Evolutionary conservation across 2,888 invertebrate species (phyloP).

Genomic region (Amaurobius ferox): DNA sequence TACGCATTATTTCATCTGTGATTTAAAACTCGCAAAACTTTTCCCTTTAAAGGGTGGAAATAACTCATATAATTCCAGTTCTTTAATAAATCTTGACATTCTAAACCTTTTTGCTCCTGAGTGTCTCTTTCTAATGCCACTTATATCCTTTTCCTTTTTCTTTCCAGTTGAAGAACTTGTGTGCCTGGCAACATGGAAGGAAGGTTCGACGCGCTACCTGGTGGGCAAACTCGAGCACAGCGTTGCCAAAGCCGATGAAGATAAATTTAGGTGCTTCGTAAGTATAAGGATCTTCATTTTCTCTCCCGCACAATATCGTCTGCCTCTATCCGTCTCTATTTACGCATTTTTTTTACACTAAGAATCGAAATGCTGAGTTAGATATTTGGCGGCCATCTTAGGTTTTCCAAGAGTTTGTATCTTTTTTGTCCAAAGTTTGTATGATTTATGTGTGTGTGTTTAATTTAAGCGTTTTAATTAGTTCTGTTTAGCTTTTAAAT

Average conservation of each 20-base stretch:
- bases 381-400: not conserved
- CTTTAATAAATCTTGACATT: too few species aligned
- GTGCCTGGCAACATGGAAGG: slow-evolving; percentile 95
- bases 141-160: not conserved
- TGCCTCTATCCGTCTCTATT: slow-evolving; percentile 39
- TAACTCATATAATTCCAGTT: too few species aligned
- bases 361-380: not conserved
- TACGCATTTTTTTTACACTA: not conserved
- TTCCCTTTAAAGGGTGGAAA: too few species aligned
- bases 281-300: slow-evolving; percentile 32
- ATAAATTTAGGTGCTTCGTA: slow-evolving; percentile 74
- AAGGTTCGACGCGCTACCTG: slow-evolving; percentile 92
- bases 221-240: slow-evolving; percentile 85
- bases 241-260: slow-evolving; percentile 74
- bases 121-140: not conserved
- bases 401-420: too few species aligned
- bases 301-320: slow-evolving; percentile 4
- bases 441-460: too few species aligned
- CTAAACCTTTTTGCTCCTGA: not conserved
- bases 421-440: too few species aligned
- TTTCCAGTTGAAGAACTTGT: slow-evolving; percentile 88
- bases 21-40: too few species aligned
- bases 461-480: too few species aligned
- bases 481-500: too few species aligned
- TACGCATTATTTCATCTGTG: too few species aligned